These are phyloP conservation scores for Ammodytes marinus DNA, from an alignment of 2,113 vertebrate genomes.

Conservation along the genomic window DNA sequence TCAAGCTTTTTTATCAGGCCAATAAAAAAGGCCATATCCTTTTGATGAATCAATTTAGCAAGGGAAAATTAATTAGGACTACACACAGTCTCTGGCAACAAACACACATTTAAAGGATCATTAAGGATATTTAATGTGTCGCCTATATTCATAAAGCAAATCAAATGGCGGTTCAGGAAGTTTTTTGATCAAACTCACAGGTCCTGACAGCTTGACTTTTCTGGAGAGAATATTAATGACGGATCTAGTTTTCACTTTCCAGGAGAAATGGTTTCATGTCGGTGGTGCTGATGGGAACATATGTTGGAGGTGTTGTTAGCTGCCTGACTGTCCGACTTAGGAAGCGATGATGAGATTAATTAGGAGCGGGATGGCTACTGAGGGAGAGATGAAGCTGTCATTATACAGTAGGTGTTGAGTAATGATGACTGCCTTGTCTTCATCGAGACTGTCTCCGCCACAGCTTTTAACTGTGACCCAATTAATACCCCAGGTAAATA, in stretches of 20 bases:
- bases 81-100: not conserved
- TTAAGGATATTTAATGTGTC: not conserved
- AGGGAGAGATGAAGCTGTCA: conserved; percentile 83
- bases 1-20: conserved; percentile 58
- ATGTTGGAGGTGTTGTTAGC: conserved; percentile 73
- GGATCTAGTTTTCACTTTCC: conserved; percentile 23
- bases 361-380: conserved; percentile 75
- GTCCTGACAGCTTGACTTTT: conserved; percentile 40
- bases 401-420: conserved; percentile 80
- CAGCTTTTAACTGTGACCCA: conserved; percentile 78
- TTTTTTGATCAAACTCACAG: conserved; percentile 9
- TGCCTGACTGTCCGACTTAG: conserved; percentile 75
- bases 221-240: conserved; percentile 32
- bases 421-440: conserved; percentile 74
- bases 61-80: conserved; percentile 38
- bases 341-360: conserved; percentile 81
- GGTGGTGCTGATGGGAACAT: conserved; percentile 63
- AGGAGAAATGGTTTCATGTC: conserved; percentile 43
- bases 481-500: conserved; percentile 83
- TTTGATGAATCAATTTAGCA: conserved; percentile 75
- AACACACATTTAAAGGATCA: conserved; percentile 7
- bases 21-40: conserved; percentile 35
- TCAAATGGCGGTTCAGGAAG: not conserved
- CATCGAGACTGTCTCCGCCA: conserved; percentile 52
- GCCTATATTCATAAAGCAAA: not conserved